These are phyloP conservation scores for Ladona fulva DNA, from an alignment of 1,140 invertebrate genomes.

Conservation along the genomic window DNA sequence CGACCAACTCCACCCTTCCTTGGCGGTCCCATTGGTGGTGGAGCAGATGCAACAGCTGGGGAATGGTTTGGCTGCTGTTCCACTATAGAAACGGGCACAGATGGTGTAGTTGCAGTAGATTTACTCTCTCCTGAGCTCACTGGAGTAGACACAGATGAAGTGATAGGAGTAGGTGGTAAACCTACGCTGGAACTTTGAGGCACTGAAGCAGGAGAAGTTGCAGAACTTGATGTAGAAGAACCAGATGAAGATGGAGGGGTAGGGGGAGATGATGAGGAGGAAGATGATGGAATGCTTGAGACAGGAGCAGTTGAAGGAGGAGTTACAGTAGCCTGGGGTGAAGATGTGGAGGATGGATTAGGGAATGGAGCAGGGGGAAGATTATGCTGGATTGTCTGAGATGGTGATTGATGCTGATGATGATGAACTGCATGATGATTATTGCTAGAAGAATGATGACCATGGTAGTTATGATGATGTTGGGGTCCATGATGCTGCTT, in stretches of 20 bases:
- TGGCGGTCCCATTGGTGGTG: too few species aligned
- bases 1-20: too few species aligned
- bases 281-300: slow-evolving; percentile 16
- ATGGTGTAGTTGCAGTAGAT: too few species aligned
- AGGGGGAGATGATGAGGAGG: slow-evolving; percentile 19
- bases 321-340: not conserved
- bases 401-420: not conserved
- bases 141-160: too few species aligned
- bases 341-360: not conserved
- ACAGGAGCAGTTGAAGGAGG: slow-evolving; percentile 14
- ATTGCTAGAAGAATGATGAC: not conserved
- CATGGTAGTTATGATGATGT: not conserved
- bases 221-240: not conserved
- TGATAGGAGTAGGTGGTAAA: too few species aligned
- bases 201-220: not conserved
- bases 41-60: too few species aligned
- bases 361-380: not conserved
- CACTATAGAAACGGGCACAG: too few species aligned
- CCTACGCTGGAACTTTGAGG: not conserved
- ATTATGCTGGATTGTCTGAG: not conserved
- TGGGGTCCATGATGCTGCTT: not conserved
- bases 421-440: not conserved
- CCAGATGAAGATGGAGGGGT: slow-evolving; percentile 1
- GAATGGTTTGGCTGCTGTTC: too few species aligned
- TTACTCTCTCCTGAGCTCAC: too few species aligned